phyloP scores from a whole-genome alignment of 2,113 vertebrate genomes.

The Mirza zaza region DNA sequence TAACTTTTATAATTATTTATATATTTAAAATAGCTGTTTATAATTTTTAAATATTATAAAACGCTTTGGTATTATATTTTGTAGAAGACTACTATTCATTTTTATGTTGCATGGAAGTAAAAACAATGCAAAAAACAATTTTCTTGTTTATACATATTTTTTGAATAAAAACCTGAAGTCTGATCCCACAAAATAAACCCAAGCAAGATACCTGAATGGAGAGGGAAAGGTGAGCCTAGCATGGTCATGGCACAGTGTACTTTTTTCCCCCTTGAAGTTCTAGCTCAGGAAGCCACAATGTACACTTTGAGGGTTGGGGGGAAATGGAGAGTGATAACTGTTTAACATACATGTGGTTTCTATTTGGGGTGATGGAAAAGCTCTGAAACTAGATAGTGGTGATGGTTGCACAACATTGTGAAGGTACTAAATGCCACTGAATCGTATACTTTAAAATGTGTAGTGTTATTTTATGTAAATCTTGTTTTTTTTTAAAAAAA shows the following conservation, averaged over 20 bases:
- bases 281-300: too few species aligned
- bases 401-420: too few species aligned
- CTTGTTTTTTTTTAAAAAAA: too few species aligned
- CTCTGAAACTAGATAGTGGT: too few species aligned
- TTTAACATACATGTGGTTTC: too few species aligned
- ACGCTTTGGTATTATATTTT: not conserved
- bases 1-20: not conserved
- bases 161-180: not conserved
- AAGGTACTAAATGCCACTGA: too few species aligned
- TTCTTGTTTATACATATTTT: not conserved
- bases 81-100: not conserved
- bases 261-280: too few species aligned
- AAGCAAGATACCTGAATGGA: not conserved
- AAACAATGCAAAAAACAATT: not conserved
- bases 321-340: too few species aligned
- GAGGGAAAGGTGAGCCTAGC: not conserved
- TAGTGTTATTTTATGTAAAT: too few species aligned
- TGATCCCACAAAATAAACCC: not conserved
- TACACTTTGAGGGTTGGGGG: not conserved
- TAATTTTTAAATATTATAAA: slow-evolving; percentile 3
- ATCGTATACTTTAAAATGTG: not conserved
- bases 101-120: not conserved
- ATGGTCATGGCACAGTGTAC: too few species aligned
- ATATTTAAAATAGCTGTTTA: not conserved
- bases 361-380: too few species aligned